These are phyloP conservation scores for Listronotus bonariensis DNA, from an alignment of 1,140 invertebrate species.

Conservation along the genomic window DNA sequence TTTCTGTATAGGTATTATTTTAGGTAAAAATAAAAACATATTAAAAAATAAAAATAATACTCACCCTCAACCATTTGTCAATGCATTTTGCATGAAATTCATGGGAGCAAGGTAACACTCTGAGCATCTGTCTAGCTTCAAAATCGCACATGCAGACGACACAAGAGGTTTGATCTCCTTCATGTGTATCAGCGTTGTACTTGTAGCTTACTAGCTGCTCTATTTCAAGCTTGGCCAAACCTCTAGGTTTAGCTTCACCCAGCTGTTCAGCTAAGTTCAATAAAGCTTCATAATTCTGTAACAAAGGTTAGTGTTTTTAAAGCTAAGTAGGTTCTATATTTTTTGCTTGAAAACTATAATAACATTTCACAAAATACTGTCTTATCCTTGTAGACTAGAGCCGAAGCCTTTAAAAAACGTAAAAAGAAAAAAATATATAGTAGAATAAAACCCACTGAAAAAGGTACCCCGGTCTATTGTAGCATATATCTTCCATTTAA, in stretches of 20 bases:
- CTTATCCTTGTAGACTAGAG: no score
- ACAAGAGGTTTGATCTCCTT: conserved; percentile 90
- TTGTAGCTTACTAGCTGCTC: conserved; percentile 91
- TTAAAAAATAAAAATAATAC: conserved; percentile 54
- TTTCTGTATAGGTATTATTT: no score
- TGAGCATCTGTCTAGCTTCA: conserved; percentile 82
- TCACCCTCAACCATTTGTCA: conserved; percentile 96
- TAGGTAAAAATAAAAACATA: no score
- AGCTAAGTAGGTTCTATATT: no score
- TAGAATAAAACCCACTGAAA: no score
- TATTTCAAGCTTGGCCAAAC: conserved; percentile 84
- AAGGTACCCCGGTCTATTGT: no score
- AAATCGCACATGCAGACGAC: conserved; percentile 98
- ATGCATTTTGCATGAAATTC: conserved; percentile 97
- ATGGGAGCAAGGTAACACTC: conserved; percentile 90
- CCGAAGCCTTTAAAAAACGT: no score
- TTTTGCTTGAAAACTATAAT: no score
- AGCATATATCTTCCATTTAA: no score
- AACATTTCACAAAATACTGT: no score
- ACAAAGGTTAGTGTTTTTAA: background rate
- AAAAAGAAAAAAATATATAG: no score
- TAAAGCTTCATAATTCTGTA: conserved; percentile 85
- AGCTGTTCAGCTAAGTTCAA: conserved; percentile 84
- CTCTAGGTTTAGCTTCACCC: conserved; percentile 90
- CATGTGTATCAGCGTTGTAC: conserved; percentile 78